A percentile compares a stretch with the other conserved stretches of the same genome.
phyloP scores from a whole-genome alignment of 2,797 vertebrate species.

The Gallinago solitaria region DNA sequence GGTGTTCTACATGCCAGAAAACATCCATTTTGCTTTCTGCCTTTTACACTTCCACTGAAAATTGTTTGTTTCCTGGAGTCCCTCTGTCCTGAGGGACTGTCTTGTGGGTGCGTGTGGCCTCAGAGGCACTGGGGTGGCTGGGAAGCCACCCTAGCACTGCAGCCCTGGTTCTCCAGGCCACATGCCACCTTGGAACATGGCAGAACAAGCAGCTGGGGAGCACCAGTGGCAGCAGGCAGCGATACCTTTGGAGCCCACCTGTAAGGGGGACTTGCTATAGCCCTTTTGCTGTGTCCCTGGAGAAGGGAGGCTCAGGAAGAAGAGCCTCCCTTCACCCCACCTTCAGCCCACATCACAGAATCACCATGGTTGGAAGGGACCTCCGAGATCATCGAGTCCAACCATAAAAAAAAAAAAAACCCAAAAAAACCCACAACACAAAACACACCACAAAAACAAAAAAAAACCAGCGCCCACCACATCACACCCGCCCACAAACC shows the following conservation, averaged over 20 bases:
- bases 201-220: neutral
- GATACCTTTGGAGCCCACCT: neutral
- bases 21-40: neutral
- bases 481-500: no score
- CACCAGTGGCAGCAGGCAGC: rapidly evolving
- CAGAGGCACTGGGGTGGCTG: neutral
- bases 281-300: rapidly evolving
- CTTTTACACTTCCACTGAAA: neutral
- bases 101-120: neutral
- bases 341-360: neutral
- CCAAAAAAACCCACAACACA: no score
- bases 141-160: neutral
- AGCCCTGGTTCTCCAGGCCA: neutral
- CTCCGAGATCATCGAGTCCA: no score
- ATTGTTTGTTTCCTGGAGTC: neutral
- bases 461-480: no score
- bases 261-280: neutral
- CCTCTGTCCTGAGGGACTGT: neutral
- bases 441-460: no score
- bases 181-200: rapidly evolving
- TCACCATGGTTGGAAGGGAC: no score
- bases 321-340: no score
- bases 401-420: no score
- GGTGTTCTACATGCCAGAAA: neutral
- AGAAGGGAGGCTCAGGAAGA: neutral